These are phyloP conservation scores for Acleris cristana DNA, from an alignment of 2,888 invertebrate genomes.

Conservation along the genomic window DNA sequence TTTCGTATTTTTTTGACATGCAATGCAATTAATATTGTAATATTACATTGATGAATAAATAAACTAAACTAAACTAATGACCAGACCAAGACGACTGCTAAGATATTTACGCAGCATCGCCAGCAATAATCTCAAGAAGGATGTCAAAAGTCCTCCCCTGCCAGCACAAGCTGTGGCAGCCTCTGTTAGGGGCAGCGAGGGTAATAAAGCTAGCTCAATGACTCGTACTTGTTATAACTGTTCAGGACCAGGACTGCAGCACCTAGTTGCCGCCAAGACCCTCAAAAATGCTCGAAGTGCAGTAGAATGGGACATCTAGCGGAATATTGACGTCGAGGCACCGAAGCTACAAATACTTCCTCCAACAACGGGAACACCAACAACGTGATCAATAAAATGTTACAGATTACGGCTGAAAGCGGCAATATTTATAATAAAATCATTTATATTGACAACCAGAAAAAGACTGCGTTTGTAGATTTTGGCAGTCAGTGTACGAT, in stretches of 20 bases:
- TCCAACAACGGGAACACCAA: too few relatives aligned
- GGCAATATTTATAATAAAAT: conserved; percentile 6
- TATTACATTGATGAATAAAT: too few relatives aligned
- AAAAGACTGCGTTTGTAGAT: conserved; percentile 31
- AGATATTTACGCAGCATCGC: neutral
- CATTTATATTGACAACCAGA: conserved; percentile 22
- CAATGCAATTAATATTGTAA: too few relatives aligned
- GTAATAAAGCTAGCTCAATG: neutral
- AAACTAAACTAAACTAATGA: too few relatives aligned
- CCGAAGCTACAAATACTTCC: neutral
- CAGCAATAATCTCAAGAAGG: neutral
- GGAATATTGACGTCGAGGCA: conserved; percentile 2
- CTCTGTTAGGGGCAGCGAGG: neutral
- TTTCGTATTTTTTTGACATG: too few relatives aligned
- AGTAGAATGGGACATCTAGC: conserved; percentile 7
- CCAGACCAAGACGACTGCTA: neutral
- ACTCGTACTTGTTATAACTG: conserved; percentile 7
- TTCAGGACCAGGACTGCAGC: conserved; percentile 13
- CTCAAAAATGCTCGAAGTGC: conserved; percentile 12
- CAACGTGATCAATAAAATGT: neutral
- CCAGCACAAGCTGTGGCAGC: neutral
- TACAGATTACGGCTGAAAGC: neutral
- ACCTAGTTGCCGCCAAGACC: conserved; percentile 2
- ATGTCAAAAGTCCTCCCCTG: neutral
- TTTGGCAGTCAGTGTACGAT: conserved; percentile 40